Conservation (phyloP, 2,113 vertebrate species). For the Microtus montanus region DNA sequence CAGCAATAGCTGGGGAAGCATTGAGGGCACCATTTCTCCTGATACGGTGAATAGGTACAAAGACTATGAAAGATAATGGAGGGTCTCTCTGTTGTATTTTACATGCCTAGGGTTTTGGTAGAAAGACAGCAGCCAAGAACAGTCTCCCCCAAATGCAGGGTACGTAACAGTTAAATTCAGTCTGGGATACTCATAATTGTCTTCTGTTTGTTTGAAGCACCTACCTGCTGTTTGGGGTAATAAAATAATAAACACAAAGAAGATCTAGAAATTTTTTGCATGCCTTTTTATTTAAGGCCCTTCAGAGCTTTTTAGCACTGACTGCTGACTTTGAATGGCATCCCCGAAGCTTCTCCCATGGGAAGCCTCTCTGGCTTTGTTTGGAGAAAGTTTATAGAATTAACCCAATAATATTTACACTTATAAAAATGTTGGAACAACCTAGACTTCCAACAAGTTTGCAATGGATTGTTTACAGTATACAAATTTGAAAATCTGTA, state of each 20-base stretch:
- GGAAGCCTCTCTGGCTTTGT: conserved; percentile 34
- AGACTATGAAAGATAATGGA: neutral
- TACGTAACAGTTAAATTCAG: neutral
- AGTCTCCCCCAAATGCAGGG: neutral
- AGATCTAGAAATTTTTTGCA: neutral
- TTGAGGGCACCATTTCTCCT: neutral
- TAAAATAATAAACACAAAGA: conserved; percentile 10
- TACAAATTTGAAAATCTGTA: conserved; percentile 15
- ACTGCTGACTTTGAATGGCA: conserved; percentile 18
- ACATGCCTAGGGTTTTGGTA: neutral
- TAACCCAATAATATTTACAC: conserved; percentile 56
- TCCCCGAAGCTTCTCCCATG: conserved; percentile 27
- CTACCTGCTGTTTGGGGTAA: neutral
- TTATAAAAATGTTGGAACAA: conserved; percentile 66
- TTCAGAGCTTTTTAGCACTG: conserved; percentile 12
- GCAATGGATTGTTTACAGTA: conserved; percentile 40
- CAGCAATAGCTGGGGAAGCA: neutral
- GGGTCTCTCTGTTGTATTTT: neutral
- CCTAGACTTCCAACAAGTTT: conserved; percentile 53
- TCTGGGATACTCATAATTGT: neutral
- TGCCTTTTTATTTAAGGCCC: conserved; percentile 27
- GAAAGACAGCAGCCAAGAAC: neutral
- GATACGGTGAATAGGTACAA: neutral
- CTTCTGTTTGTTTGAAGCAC: conserved; percentile 32
- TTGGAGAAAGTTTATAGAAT: conserved; percentile 31